Conservation (phyloP, 2,113 vertebrate species). For the Phainopepla nitens region DNA sequence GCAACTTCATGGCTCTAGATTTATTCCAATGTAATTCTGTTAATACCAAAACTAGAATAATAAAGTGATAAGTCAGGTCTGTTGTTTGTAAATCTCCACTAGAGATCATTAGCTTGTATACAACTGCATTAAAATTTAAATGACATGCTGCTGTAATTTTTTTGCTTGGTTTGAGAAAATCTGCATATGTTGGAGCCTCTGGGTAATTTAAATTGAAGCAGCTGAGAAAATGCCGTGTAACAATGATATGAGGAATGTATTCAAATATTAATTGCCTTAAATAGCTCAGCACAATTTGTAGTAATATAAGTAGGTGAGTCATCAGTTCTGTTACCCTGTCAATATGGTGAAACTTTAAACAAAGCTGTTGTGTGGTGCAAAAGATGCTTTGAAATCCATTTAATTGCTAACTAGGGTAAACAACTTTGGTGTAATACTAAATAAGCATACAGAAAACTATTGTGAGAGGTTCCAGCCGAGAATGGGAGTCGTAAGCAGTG, state of each 20-base stretch:
- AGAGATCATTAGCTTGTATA: not conserved
- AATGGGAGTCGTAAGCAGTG: not conserved
- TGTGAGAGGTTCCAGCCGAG: not conserved
- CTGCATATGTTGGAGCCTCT: not conserved
- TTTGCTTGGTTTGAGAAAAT: not conserved
- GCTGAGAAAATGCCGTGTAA: not conserved
- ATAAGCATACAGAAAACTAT: not conserved
- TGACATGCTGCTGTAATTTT: not conserved
- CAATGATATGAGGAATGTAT: not conserved
- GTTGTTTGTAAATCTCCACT: not conserved
- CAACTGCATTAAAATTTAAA: slow-evolving; percentile 5
- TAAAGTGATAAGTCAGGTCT: not conserved
- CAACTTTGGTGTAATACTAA: not conserved
- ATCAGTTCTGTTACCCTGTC: not conserved
- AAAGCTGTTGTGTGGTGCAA: not conserved
- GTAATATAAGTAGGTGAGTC: not conserved
- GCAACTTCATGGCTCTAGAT: not conserved
- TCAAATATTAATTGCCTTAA: slow-evolving; percentile 4
- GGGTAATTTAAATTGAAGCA: not conserved
- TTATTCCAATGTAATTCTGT: not conserved
- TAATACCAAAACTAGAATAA: not conserved
- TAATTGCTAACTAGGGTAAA: not conserved
- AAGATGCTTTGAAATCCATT: not conserved
- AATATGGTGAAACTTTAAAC: not conserved
- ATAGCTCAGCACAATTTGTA: not conserved